Evolutionary conservation across 1,140 invertebrate species (phyloP), one percentile per base, ranked within the genome.

Genomic region (Limonius californicus): DNA sequence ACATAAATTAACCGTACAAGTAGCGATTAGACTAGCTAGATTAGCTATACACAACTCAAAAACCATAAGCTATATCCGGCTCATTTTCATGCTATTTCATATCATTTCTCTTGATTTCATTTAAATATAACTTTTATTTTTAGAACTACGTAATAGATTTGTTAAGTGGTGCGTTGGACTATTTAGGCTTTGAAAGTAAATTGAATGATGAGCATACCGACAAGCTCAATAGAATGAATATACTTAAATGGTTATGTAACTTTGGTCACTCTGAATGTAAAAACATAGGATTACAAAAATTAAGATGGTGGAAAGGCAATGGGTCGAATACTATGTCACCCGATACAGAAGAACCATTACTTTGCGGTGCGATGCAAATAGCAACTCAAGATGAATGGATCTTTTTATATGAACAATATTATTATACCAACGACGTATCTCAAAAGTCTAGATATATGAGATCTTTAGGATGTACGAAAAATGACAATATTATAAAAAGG

Each of bases 391-490:
- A 20, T 0, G 50, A 54, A 39, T 61, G 47, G 47, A 32, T 54
- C 11, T 61, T 61, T 20, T 8, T 61, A 1, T 61, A 35, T 35
- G 7, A 61, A 1, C 23, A 23, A 55, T 61, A 61, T n/a, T n/a
- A 7, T 4, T 8, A 7, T 8, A 18, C 43, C n/a, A 3, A 45
- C 4, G n/a, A n/a, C n/a, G 15, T 7, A 8, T 6, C 6, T 45
- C 4, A 7, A n/a, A 45, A 32, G 11, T 4, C 4, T 11, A 32
- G 11, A 32, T 32, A 32, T 32, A 4, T 32, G 27, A 32, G 11
- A 4, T 4, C 27, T 32, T 11, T 32, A 6, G 27, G 4, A 6
- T 32, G 27, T 32, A 6, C 27, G 11, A 32, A n/a, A n/a, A n/a
- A n/a, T n/a, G n/a, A n/a, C n/a, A n/a, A n/a, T n/a, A n/a, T n/a